Evolutionary conservation across 1,140 invertebrate species (phyloP).

Genomic region (Bombus cullumanus): DNA sequence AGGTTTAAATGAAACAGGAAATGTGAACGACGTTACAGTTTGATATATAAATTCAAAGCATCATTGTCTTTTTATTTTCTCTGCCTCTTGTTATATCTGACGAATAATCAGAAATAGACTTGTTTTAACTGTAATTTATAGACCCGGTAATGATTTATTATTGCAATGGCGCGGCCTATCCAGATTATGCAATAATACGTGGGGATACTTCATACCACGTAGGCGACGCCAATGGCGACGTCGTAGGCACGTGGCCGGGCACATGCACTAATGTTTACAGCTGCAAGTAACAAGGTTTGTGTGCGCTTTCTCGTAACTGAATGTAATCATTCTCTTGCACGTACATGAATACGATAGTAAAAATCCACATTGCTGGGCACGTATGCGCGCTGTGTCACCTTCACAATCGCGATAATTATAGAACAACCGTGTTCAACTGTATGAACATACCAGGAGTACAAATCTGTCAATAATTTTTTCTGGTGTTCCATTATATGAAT

Average conservation of each 20-base stretch:
- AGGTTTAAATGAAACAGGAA: background rate
- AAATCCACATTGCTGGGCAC: background rate
- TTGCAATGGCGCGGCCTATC: background rate
- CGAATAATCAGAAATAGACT: background rate
- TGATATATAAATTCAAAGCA: background rate
- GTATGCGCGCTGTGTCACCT: constrained; percentile 29
- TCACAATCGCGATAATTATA: constrained; percentile 34
- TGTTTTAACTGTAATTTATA: background rate
- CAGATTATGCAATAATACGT: constrained; percentile 55
- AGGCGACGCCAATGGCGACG: constrained; percentile 28
- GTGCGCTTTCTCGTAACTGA: constrained; percentile 45
- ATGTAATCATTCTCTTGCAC: constrained; percentile 21
- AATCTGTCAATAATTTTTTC: background rate
- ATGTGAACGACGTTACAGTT: background rate
- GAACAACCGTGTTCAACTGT: background rate
- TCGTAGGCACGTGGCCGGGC: constrained; percentile 64
- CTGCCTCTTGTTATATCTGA: background rate
- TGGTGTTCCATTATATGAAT: background rate
- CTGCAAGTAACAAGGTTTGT: background rate
- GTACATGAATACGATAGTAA: constrained; percentile 17
- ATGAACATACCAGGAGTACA: constrained; percentile 1
- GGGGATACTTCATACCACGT: constrained; percentile 57
- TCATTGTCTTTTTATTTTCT: background rate
- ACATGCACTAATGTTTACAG: constrained; percentile 61
- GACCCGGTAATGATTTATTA: constrained; percentile 35